Evolutionary conservation across 2,797 vertebrate genomes (phyloP), one percentile per base, ranked within the genome.

Genomic region (Etheostoma perlongum): DNA sequence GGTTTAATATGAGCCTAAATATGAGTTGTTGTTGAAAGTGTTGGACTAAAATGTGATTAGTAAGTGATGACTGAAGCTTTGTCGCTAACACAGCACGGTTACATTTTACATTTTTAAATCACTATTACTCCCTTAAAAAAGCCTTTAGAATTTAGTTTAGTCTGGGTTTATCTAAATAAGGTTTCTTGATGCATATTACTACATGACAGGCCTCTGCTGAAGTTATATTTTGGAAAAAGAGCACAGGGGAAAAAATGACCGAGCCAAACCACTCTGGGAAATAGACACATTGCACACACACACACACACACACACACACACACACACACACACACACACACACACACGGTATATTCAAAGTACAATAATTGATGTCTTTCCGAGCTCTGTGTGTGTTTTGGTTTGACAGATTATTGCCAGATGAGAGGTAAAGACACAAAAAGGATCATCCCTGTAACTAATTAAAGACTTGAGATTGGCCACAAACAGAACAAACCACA

Each of bases 201-300:
- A 42, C 21, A 51, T 10, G 36, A 5, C 54, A 65, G 63, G 46
- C 59, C 44, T 76, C 74, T 78, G 62, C 60, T 65, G 1, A 76
- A 51, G 19, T 70, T 76, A 9, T 62, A 19, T 40, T 33, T 40
- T 61, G 73, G 70, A 73, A 78, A 74, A 74, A 67, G n/a, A 58
- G 25, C 16, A 27, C 4, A 61, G 57, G 44, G 83, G 82, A 81
- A 85, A 74, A 79, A 78, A 79, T 75, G 66, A 82, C 65, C 76
- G 57, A 55, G 78, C 74, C 47, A 80, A 85, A 60, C 75, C 71
- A 77, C 51, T 73, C 73, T 79, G 83, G 72, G 76, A 84, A 82
- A 66, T 19, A 58, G 65, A 79, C 76, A 51, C 51, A 79, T 21
- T 23, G 47, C 62, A 49, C 6, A 64, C 54, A 47, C 63, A 48